phyloP scores from a whole-genome alignment of 1,140 invertebrate species.

The Drosophila kepulauana region DNA sequence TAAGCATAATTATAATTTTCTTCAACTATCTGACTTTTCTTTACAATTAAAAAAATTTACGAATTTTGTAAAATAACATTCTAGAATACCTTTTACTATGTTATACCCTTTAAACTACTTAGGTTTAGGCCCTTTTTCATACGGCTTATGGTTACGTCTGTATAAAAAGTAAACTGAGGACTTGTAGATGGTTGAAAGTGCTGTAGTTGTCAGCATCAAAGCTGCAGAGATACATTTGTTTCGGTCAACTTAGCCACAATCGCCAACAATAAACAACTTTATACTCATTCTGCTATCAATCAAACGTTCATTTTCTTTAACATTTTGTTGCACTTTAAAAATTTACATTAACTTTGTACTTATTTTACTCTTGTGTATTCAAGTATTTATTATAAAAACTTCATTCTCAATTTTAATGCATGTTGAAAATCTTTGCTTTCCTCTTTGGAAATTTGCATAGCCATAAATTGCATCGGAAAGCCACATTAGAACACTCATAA shows the following conservation, averaged over 20 bases:
- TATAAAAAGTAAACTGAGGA: conserved; percentile 15
- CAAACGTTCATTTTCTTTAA: not conserved
- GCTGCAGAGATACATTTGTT: not conserved
- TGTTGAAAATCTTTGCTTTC: not conserved
- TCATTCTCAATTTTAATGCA: not conserved
- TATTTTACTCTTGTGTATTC: not conserved
- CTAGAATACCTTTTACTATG: not conserved
- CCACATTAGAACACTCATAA: conserved; percentile 35
- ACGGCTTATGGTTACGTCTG: not conserved
- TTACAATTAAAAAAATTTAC: too few relatives aligned
- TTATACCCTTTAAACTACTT: not conserved
- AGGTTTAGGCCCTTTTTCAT: not conserved
- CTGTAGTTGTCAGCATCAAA: not conserved
- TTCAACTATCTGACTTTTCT: too few relatives aligned
- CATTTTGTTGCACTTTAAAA: too few relatives aligned
- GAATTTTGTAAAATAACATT: not conserved
- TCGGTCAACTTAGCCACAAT: not conserved
- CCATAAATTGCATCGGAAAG: conserved; percentile 25
- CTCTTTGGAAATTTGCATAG: conserved; percentile 24
- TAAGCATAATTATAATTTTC: too few relatives aligned
- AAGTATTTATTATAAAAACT: not conserved
- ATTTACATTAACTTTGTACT: not conserved
- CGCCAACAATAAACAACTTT: not conserved
- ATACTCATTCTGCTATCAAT: not conserved
- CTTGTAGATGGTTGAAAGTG: not conserved